Evolutionary conservation across 2,888 invertebrate species (phyloP).

Genomic region (Sicus ferrugineus): DNA sequence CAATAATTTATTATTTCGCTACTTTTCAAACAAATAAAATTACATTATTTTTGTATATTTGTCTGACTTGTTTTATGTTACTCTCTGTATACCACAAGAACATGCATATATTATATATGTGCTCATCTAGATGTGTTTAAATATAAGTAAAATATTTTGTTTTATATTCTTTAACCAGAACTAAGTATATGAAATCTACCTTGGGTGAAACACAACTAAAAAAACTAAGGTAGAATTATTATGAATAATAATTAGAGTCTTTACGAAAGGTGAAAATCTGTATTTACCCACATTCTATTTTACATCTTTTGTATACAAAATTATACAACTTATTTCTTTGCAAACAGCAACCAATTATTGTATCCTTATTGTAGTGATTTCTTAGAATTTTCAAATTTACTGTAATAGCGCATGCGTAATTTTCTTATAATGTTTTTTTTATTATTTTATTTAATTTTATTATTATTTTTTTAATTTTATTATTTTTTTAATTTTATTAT

Average conservation of each 20-base stretch:
- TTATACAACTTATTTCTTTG: constrained; percentile 18
- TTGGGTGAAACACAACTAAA: no score
- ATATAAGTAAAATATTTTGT: no score
- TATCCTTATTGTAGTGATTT: constrained; percentile 14
- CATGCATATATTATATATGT: background rate
- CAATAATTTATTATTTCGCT: no score
- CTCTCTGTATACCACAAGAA: background rate
- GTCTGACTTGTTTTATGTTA: background rate
- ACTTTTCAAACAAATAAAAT: background rate
- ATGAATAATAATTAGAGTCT: no score
- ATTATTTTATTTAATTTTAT: background rate
- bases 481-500: background rate
- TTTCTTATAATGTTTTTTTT: background rate
- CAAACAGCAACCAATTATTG: constrained; percentile 25
- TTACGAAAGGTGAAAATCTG: no score
- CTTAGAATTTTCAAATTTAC: background rate
- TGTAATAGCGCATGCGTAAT: background rate
- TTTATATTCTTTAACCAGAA: no score
- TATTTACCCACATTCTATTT: no score
- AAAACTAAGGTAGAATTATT: no score
- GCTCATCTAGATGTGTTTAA: no score
- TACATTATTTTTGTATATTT: constrained; percentile 5
- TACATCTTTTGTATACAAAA: constrained; percentile 20
- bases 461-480: background rate
- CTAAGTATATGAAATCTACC: no score